Conservation (phyloP, 2,797 vertebrate species). For the Fundulus diaphanus region DNA sequence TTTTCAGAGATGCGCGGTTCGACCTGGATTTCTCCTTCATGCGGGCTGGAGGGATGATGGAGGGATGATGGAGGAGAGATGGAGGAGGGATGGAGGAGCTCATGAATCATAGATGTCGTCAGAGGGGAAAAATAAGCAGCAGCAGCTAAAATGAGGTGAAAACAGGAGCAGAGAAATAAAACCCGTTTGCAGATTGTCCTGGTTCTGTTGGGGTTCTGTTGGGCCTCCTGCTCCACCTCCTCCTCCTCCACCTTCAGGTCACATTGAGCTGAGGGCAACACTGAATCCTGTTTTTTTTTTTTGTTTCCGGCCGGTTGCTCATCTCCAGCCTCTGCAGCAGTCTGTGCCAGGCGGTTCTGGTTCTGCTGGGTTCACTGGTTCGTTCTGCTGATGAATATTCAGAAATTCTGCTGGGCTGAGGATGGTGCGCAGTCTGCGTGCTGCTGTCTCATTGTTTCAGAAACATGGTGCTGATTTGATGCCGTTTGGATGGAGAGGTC, state of each 20-base stretch:
- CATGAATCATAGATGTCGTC: constrained; percentile 59
- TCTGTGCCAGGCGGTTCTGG: constrained; percentile 28
- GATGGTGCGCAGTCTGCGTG: no score
- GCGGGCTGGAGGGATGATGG: constrained; percentile 12
- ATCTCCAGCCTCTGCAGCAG: constrained; percentile 7
- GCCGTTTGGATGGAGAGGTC: neutral
- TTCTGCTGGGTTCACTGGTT: constrained; percentile 31
- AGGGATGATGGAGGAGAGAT: constrained; percentile 19
- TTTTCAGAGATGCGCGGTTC: constrained; percentile 9
- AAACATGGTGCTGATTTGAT: neutral
- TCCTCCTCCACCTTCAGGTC: neutral
- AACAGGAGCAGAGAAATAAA: neutral
- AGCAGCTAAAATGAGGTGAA: constrained; percentile 22
- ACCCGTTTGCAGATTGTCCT: neutral
- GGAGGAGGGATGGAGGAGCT: constrained; percentile 27
- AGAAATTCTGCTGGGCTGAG: neutral
- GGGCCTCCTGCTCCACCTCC: no score
- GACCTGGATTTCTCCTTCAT: constrained; percentile 28
- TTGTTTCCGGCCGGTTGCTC: neutral
- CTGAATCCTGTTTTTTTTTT: neutral
- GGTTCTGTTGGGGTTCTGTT: neutral
- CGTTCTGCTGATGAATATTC: neutral
- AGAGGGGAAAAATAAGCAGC: constrained; percentile 3
- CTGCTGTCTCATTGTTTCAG: neutral
- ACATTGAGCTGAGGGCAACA: neutral